phyloP scores from a whole-genome alignment of 2,888 invertebrate genomes.

The Acleris cristana region DNA sequence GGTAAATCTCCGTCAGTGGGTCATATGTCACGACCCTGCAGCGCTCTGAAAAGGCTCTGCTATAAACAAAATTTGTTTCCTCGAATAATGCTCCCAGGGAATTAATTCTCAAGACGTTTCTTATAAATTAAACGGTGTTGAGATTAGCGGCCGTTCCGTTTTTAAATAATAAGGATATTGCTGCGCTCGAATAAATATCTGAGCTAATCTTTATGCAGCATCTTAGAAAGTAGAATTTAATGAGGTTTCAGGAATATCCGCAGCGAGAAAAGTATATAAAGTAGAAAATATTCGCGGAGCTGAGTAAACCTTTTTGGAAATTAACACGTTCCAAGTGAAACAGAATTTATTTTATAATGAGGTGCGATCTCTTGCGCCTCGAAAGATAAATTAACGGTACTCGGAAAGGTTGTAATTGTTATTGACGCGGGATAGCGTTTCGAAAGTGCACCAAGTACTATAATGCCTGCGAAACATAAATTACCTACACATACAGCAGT shows the following conservation, averaged over 20 bases:
- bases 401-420: conserved; percentile 21
- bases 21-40: conserved; percentile 45
- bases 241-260: conserved; percentile 31
- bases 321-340: conserved; percentile 23
- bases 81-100: conserved; percentile 46
- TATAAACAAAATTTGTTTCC: conserved; percentile 52
- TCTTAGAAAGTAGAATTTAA: conserved; percentile 34
- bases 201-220: conserved; percentile 32
- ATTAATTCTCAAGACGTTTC: conserved; percentile 51
- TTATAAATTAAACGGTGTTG: conserved; percentile 51
- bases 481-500: conserved; percentile 34
- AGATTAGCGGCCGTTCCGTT: conserved; percentile 52
- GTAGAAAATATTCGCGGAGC: conserved; percentile 23
- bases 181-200: conserved; percentile 38
- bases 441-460: conserved; percentile 23
- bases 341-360: conserved; percentile 24
- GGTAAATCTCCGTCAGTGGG: conserved; percentile 43
- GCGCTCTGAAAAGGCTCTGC: conserved; percentile 49
- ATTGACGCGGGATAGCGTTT: conserved; percentile 19
- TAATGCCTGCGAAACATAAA: conserved; percentile 23
- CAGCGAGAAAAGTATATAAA: conserved; percentile 12
- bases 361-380: conserved; percentile 12
- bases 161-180: conserved; percentile 45
- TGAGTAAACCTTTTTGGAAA: conserved; percentile 29
- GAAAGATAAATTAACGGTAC: conserved; percentile 17